These are phyloP conservation scores for Cardiocondyla obscurior DNA, from an alignment of 1,140 invertebrate genomes.

Conservation along the genomic window DNA sequence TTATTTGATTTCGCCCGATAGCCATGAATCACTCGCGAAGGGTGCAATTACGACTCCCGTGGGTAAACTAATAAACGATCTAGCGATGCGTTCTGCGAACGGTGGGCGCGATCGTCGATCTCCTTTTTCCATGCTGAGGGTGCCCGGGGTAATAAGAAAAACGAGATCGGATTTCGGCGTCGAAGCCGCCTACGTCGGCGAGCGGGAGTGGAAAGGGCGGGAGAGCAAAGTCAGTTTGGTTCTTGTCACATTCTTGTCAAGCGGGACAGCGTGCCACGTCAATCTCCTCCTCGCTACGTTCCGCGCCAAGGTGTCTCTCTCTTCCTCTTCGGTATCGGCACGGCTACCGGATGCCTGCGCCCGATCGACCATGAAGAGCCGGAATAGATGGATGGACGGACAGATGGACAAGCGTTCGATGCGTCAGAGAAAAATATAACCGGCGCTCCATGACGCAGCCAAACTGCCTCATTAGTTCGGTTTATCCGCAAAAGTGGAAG, in stretches of 20 bases:
- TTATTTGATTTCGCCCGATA: slow-evolving; percentile 33
- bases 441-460: slow-evolving; percentile 76
- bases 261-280: slow-evolving; percentile 82
- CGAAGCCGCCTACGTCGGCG: slow-evolving; percentile 54
- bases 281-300: slow-evolving; percentile 80
- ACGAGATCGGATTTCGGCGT: slow-evolving; percentile 54
- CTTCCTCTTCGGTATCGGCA: slow-evolving; percentile 31
- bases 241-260: slow-evolving; percentile 85
- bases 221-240: slow-evolving; percentile 81
- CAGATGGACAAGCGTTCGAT: slow-evolving; percentile 81
- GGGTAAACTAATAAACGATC: slow-evolving; percentile 36
- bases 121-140: slow-evolving; percentile 20
- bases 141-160: slow-evolving; percentile 60
- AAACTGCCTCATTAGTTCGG: slow-evolving; percentile 83
- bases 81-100: neutral
- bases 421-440: slow-evolving; percentile 84
- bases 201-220: slow-evolving; percentile 55
- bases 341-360: slow-evolving; percentile 37
- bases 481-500: slow-evolving; percentile 77
- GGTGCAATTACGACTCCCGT: slow-evolving; percentile 23
- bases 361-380: slow-evolving; percentile 44
- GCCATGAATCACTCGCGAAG: slow-evolving; percentile 30
- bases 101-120: slow-evolving; percentile 6
- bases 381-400: slow-evolving; percentile 77
- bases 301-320: slow-evolving; percentile 63